phyloP scores from a whole-genome alignment of 2,797 vertebrate genomes.

The Phalanger gymnotis region DNA sequence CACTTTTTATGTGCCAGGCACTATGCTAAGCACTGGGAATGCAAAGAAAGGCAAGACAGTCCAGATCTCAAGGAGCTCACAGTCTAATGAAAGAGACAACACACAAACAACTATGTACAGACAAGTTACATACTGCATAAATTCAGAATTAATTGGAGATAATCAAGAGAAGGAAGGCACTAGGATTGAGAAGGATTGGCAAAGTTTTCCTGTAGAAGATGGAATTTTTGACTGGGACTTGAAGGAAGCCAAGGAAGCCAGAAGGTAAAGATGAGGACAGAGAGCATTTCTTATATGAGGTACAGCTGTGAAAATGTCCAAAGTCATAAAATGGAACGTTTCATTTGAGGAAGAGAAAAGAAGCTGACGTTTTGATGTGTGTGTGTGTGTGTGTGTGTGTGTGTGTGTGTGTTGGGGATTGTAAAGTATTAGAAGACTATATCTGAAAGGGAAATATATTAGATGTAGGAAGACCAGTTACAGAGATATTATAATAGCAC shows the following conservation, averaged over 20 bases:
- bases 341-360: not conserved
- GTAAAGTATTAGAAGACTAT: not conserved
- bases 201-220: not conserved
- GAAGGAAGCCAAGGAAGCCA: not conserved
- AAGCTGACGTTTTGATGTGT: not conserved
- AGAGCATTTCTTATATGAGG: not conserved
- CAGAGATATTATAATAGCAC: not conserved
- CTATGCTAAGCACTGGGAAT: not conserved
- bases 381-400: not conserved
- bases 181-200: not conserved
- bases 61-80: not conserved
- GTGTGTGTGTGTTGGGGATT: not conserved
- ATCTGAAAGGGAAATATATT: not conserved
- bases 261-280: not conserved
- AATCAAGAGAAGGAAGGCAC: not conserved
- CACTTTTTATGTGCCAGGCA: not conserved
- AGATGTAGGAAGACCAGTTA: not conserved
- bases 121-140: not conserved
- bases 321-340: not conserved
- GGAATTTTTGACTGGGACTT: not conserved
- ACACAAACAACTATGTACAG: not conserved
- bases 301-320: not conserved
- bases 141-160: not conserved
- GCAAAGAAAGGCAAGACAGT: not conserved
- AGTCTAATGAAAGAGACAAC: not conserved